Evolutionary conservation across 2,113 vertebrate species (phyloP), one percentile per base, ranked within the genome.

Genomic region (Eudyptes chrysolophus): DNA sequence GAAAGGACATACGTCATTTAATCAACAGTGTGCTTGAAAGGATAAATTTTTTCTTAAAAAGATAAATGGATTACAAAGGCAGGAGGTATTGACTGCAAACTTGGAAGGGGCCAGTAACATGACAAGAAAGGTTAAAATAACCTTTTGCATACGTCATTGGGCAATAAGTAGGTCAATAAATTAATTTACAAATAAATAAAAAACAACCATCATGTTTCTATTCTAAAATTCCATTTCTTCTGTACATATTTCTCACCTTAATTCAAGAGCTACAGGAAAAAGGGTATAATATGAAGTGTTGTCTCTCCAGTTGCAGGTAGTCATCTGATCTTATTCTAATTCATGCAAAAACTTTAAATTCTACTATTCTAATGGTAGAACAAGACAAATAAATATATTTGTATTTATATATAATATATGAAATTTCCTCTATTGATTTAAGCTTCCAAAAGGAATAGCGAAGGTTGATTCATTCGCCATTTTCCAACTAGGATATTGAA

Each of bases 361-460:
- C 66, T 83, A 3, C 7, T 20, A 42, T 76, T 86, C 58, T 80
- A 96, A 83, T 84, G 52, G 40, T 69, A 48, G 55, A 95, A 78
- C 48, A 38, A 95, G 89, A 55, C 60, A 90, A 89, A 93, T 71
- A 97, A 98, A 97, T 93, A 94, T 90, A 96, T 85, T 69, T 96
- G 57, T 95, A 94, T 94, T 97, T 97, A 95, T 98, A 97, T 97
- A 22, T 97, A 98, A 98, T 97, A 94, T 83, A 93, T 98, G 97
- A 97, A 94, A 98, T 98, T 90, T 91, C 96, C 94, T 98, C 86
- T 98, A 95, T 98, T 98, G 98, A 99, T 99, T 98, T 96, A 95
- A 97, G 79, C 83, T 97, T 92, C 97, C 97, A 55, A 98, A 98
- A 98, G 97, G 96, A 98, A 98, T 97, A 97, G 96, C 48, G 68